phyloP scores from a whole-genome alignment of 2,888 invertebrate genomes.

The Orchesellides sinensis region DNA sequence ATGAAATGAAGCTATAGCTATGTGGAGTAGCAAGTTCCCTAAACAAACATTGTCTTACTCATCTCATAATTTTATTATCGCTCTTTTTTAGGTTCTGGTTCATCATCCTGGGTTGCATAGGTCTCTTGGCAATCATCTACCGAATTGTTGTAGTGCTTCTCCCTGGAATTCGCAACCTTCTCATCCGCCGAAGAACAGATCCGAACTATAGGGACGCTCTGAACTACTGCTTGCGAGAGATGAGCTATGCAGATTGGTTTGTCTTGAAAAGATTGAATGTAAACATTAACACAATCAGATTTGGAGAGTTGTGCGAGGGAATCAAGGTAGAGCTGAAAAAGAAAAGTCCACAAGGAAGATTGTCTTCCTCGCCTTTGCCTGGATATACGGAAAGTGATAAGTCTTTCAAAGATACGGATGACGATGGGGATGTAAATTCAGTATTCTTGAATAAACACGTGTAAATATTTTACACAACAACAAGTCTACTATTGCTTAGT shows the following conservation, averaged over 20 bases:
- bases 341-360: constrained; percentile 34
- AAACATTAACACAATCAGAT: constrained; percentile 66
- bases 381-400: constrained; percentile 57
- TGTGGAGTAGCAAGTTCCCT: constrained; percentile 2
- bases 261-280: constrained; percentile 69
- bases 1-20: constrained; percentile 21
- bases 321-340: constrained; percentile 52
- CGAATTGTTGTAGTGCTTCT: constrained; percentile 68
- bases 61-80: background rate
- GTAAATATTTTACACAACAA: no score
- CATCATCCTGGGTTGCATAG: constrained; percentile 74
- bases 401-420: constrained; percentile 35
- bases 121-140: constrained; percentile 74
- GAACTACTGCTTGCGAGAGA: constrained; percentile 25
- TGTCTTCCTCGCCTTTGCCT: constrained; percentile 57
- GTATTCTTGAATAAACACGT: constrained; percentile 14
- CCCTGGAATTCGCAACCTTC: constrained; percentile 63
- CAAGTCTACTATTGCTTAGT: no score
- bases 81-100: constrained; percentile 75
- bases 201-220: constrained; percentile 20
- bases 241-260: constrained; percentile 73
- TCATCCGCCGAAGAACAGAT: constrained; percentile 56
- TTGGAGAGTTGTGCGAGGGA: constrained; percentile 65
- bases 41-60: constrained; percentile 17
- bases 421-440: constrained; percentile 24